Conservation (phyloP, 2,888 invertebrate species). For the Agrotis exclamationis region DNA sequence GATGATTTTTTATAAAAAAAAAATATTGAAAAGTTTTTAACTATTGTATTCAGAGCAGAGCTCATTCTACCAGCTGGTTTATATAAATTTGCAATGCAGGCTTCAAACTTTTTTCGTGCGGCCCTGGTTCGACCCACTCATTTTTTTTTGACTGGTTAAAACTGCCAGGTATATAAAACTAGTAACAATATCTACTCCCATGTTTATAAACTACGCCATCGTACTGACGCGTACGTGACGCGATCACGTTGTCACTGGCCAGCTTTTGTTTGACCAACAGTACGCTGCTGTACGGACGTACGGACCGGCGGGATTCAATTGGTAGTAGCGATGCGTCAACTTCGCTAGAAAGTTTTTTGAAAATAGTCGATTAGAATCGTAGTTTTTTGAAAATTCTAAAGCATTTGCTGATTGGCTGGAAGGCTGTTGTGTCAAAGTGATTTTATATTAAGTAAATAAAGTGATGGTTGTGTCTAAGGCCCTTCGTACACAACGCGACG, state of each 20-base stretch:
- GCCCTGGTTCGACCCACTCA: too few species aligned
- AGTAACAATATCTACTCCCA: slow-evolving; percentile 3
- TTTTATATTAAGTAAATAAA: too few species aligned
- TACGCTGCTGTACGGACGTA: slow-evolving; percentile 14
- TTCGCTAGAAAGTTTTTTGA: background rate
- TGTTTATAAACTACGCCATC: slow-evolving; percentile 37
- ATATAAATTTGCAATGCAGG: too few species aligned
- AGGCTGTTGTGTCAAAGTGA: too few species aligned
- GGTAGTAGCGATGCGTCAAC: slow-evolving; percentile 27
- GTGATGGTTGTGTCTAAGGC: too few species aligned
- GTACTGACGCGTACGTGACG: slow-evolving; percentile 43
- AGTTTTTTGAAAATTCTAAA: background rate
- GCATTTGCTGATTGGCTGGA: background rate
- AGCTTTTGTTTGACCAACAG: slow-evolving; percentile 55
- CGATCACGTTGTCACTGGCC: slow-evolving; percentile 51
- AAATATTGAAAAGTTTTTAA: too few species aligned
- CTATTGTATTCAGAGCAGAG: too few species aligned
- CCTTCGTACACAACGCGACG: too few species aligned
- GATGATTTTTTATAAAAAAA: too few species aligned
- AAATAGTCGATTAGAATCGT: slow-evolving; percentile 26
- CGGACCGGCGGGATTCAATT: slow-evolving; percentile 41
- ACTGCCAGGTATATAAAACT: background rate
- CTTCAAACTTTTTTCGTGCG: too few species aligned
- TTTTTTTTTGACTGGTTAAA: background rate
- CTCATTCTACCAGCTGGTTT: too few species aligned